Evolutionary conservation across 2,113 vertebrate genomes (phyloP), one percentile per base, ranked within the genome.

Genomic region (Spheniscus mendiculus): DNA sequence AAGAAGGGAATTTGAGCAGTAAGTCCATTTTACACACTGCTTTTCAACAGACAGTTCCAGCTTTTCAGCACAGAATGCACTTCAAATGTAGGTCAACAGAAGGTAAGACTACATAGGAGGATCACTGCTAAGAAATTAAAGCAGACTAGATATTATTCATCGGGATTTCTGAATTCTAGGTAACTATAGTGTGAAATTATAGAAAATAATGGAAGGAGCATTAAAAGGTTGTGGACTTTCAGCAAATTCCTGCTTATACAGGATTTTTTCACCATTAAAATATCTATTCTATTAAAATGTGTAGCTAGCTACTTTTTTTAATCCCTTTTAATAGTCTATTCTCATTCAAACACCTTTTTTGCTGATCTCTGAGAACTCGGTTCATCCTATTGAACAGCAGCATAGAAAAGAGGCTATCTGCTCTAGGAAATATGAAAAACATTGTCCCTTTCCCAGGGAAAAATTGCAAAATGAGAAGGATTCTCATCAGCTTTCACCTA

Each of bases 61-160:
- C 58, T 94, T 88, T 91, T 90, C 78, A 49, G 70, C 69, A 71
- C 22, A 82, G 52, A 79, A 21, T 49, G 40, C 47, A 79, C 66
- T 83, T 81, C 71, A 83, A 89, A 91, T 74, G 38, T 78, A 95
- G 83, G 93, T 91, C 90, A 93, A 26, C 53, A 69, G 62, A 93
- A 96, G 74, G 77, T 82, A 94, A 88, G 53, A 65, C 56, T 69
- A 32, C 55, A 63, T 21, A 72, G 74, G 73, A 93, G 49, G 62
- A 87, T 91, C 61, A 42, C 23, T 17, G 8, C 36, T 69, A 56
- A 56, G 73, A 79, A 93, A 72, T 72, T 7, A 76, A 94, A 87
- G 38, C 32, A 44, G 14, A 34, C 38, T 55, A 71, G 26, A 30
- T 52, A 38, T 45, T 71, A 76, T 76, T 90, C 85, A 59, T 32